Conservation (phyloP, 2,113 vertebrate species). For the Artemisiospiza belli region DNA sequence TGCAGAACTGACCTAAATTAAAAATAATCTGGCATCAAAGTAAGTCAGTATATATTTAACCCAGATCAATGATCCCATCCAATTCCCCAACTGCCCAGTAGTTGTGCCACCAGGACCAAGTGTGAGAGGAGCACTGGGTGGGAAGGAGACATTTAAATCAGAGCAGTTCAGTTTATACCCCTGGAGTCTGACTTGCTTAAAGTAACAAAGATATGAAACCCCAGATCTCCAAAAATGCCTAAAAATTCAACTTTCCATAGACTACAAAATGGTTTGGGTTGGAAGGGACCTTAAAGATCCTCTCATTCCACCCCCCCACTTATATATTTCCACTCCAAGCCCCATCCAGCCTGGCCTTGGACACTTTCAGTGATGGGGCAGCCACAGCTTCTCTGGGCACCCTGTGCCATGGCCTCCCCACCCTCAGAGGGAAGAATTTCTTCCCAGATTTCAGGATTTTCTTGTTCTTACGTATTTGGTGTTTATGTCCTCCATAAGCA, state of each 20-base stretch:
- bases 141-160: neutral
- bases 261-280: neutral
- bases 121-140: neutral
- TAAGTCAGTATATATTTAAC: neutral
- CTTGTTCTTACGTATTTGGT: neutral
- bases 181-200: neutral
- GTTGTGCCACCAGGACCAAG: neutral
- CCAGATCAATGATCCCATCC: neutral
- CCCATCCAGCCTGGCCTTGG: accelerated
- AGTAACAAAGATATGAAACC: neutral
- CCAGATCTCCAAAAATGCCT: neutral
- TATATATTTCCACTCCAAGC: neutral
- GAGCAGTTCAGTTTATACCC: neutral
- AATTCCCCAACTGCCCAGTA: neutral
- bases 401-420: neutral
- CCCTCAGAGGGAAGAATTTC: neutral
- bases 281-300: neutral
- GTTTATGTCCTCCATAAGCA: neutral
- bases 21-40: neutral
- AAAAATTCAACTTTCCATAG: neutral
- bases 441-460: neutral
- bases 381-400: neutral
- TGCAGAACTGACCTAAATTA: neutral
- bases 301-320: neutral
- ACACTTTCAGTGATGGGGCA: neutral